Evolutionary conservation across 2,888 invertebrate genomes (phyloP).

Genomic region (Phengaris alcon): DNA sequence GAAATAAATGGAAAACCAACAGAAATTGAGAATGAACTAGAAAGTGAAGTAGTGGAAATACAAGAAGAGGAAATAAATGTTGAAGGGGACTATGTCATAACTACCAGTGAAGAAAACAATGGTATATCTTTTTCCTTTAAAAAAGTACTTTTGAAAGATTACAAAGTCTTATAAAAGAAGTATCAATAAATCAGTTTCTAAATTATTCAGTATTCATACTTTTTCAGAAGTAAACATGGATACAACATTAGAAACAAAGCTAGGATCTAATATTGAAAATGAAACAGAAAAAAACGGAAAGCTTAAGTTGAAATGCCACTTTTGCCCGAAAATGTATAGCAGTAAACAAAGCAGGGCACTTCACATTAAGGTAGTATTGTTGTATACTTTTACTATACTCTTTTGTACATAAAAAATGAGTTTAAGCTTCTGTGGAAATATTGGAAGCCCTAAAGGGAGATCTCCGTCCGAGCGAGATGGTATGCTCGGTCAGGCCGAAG

Average conservation of each 20-base stretch:
- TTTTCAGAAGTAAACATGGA: constrained; percentile 31
- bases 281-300: constrained; percentile 43
- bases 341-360: constrained; percentile 80
- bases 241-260: constrained; percentile 36
- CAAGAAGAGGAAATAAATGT: constrained; percentile 20
- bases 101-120: constrained; percentile 15
- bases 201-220: background rate
- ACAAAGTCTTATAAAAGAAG: background rate
- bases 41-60: constrained; percentile 10
- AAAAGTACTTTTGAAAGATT: background rate
- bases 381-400: background rate
- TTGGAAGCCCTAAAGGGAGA: too few species aligned
- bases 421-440: too few species aligned
- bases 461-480: too few species aligned
- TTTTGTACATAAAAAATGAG: background rate
- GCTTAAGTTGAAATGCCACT: constrained; percentile 67
- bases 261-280: constrained; percentile 34
- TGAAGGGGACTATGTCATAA: constrained; percentile 13
- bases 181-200: background rate
- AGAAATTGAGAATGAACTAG: background rate
- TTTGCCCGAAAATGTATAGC: constrained; percentile 80
- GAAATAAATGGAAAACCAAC: background rate
- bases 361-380: constrained; percentile 69
- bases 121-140: background rate
- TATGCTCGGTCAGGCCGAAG: too few species aligned